These are phyloP conservation scores for Bradynema listronoti DNA, from an alignment of 1,140 invertebrate species.

Conservation along the genomic window DNA sequence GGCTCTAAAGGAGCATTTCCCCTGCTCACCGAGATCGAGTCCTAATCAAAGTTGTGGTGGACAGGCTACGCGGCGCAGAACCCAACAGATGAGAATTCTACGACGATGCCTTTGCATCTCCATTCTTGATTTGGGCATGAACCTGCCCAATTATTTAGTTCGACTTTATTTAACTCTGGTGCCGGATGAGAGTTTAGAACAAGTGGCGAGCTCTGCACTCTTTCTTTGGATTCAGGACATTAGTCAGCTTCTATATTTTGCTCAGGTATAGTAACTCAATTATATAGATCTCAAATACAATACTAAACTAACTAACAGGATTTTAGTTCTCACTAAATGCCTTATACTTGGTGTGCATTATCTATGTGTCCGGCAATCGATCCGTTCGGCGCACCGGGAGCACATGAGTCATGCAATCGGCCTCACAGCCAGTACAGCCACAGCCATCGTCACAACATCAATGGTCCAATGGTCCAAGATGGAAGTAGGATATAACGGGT, in stretches of 20 bases:
- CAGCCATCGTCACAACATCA: too few species aligned
- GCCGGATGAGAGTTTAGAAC: conserved; percentile 28
- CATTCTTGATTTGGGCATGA: conserved; percentile 49
- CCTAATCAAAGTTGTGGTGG: too few species aligned
- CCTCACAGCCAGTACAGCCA: too few species aligned
- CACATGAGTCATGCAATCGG: background rate
- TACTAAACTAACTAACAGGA: background rate
- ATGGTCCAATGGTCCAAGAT: too few species aligned
- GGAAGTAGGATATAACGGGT: too few species aligned
- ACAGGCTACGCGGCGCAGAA: conserved; percentile 29
- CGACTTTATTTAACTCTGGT: conserved; percentile 43
- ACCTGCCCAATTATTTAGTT: conserved; percentile 50
- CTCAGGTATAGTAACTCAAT: conserved; percentile 30
- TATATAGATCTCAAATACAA: conserved; percentile 3
- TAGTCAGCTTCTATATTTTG: conserved; percentile 49
- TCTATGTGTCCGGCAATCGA: conserved; percentile 30
- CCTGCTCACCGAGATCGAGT: too few species aligned
- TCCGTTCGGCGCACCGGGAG: background rate
- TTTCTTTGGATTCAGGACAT: conserved; percentile 43
- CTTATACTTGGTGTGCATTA: conserved; percentile 48
- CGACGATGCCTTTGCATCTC: conserved; percentile 48
- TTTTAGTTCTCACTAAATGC: conserved; percentile 53
- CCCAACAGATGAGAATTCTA: conserved; percentile 49
- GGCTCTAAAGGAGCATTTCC: too few species aligned
- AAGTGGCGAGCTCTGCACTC: conserved; percentile 10